Percentiles rank a stretch among this genome's conserved stretches.
Evolutionary conservation across 2,113 vertebrate species (phyloP).

Genomic region (Podiceps cristatus): DNA sequence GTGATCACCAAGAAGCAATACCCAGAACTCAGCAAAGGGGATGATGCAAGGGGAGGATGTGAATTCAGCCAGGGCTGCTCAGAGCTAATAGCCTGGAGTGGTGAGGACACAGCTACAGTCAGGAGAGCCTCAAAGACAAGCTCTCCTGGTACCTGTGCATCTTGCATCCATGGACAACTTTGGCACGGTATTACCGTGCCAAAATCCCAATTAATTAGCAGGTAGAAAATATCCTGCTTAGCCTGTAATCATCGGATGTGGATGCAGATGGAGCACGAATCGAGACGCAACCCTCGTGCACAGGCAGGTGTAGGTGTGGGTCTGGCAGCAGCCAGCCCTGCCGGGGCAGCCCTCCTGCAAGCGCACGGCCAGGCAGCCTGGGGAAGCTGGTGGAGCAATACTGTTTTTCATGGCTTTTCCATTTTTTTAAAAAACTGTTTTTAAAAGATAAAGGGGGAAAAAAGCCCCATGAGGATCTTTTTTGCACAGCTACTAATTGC

Average conservation of each 20-base stretch:
- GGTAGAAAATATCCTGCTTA: background rate
- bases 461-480: background rate
- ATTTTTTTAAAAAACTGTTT: background rate
- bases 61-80: background rate
- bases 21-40: background rate
- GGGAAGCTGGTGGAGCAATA: background rate
- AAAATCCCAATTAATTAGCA: background rate
- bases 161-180: background rate
- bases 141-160: background rate
- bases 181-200: fast-evolving
- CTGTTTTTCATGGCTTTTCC: background rate
- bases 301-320: background rate
- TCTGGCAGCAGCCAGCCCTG: background rate
- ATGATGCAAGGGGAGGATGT: background rate
- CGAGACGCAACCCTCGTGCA: fast-evolving
- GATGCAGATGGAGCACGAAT: background rate
- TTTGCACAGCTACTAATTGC: background rate
- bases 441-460: background rate
- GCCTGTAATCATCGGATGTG: background rate
- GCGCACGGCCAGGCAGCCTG: background rate
- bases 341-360: background rate
- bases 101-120: background rate
- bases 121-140: background rate
- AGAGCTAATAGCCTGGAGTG: background rate
- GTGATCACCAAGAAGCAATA: background rate